A percentile compares a stretch with the other conserved stretches of the same genome.
Conservation (phyloP, 92 coral and sea anemone species). For the Chrysogorgia sp. region DNA sequence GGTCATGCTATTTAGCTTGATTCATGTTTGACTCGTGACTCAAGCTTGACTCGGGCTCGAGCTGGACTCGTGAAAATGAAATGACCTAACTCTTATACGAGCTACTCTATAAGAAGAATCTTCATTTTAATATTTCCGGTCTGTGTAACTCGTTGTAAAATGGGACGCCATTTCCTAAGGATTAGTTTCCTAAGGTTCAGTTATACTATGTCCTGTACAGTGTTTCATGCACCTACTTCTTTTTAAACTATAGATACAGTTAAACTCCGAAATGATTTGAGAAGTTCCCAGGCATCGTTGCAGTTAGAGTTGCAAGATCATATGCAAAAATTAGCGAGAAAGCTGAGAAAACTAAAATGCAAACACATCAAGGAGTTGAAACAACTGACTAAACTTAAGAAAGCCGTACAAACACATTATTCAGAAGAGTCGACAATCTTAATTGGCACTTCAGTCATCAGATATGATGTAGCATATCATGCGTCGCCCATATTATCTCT, state of each 20-base stretch:
- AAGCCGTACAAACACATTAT: not conserved
- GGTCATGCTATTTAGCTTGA: no score
- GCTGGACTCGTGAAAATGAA: no score
- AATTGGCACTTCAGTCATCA: not conserved
- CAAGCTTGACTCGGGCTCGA: no score
- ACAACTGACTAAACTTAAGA: conserved; percentile 64
- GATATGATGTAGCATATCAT: conserved; percentile 11
- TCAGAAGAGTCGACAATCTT: conserved; percentile 9
- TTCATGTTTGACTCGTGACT: no score
- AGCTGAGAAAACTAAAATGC: conserved; percentile 42
- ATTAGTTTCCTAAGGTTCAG: no score
- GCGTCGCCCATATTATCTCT: conserved; percentile 10
- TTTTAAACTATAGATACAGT: not conserved
- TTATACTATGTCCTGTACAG: no score
- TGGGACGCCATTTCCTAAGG: no score
- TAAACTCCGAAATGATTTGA: not conserved
- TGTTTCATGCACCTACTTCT: no score
- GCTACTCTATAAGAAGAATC: no score
- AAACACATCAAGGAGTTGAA: conserved; percentile 76
- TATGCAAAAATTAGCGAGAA: not conserved
- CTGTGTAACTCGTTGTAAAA: no score
- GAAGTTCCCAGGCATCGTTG: not conserved
- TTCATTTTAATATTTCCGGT: no score
- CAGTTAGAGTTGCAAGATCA: conserved; percentile 1
- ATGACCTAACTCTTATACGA: no score